Evolutionary conservation across 53 echinoderm and acorn worm genomes (phyloP).

Genomic region (Antedon mediterranea): DNA sequence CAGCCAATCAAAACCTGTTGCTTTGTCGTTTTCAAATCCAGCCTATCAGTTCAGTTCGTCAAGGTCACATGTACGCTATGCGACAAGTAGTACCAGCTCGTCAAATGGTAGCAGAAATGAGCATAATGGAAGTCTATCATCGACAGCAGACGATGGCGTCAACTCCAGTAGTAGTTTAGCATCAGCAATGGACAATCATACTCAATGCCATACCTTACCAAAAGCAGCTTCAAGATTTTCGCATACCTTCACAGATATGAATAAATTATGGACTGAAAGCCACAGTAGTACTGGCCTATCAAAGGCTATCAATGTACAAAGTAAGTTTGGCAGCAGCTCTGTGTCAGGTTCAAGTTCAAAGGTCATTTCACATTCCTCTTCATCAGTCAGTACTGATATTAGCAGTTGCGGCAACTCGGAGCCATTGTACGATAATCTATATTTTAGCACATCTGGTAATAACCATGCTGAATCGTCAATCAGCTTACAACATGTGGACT

Average conservation of each 20-base stretch:
- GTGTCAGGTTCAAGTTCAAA: background rate
- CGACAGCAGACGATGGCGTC: slow-evolving; percentile 43
- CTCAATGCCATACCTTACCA: slow-evolving; percentile 59
- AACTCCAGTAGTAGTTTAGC: slow-evolving; percentile 48
- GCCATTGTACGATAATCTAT: background rate
- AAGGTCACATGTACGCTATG: slow-evolving; percentile 34
- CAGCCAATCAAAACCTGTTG: background rate
- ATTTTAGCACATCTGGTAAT: background rate
- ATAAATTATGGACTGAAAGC: slow-evolving; percentile 34
- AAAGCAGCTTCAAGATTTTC: slow-evolving; percentile 54
- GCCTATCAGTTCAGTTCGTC: slow-evolving; percentile 55
- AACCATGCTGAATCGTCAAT: background rate
- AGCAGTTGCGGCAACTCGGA: background rate
- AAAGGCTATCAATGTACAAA: slow-evolving; percentile 8
- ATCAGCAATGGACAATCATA: slow-evolving; percentile 42
- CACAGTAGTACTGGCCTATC: slow-evolving; percentile 42
- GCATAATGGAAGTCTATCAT: slow-evolving; percentile 24
- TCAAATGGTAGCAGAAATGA: slow-evolving; percentile 36
- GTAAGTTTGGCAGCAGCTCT: slow-evolving; percentile 9
- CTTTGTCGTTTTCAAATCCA: slow-evolving; percentile 76
- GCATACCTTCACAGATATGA: slow-evolving; percentile 25
- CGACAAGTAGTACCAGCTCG: slow-evolving; percentile 73
- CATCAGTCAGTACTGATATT: background rate
- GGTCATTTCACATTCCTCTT: background rate
- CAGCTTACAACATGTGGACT: background rate